Percentiles rank a stretch among this genome's conserved stretches.
Evolutionary conservation across 2,888 invertebrate species (phyloP).

Genomic region (Stenotaenia linearis): DNA sequence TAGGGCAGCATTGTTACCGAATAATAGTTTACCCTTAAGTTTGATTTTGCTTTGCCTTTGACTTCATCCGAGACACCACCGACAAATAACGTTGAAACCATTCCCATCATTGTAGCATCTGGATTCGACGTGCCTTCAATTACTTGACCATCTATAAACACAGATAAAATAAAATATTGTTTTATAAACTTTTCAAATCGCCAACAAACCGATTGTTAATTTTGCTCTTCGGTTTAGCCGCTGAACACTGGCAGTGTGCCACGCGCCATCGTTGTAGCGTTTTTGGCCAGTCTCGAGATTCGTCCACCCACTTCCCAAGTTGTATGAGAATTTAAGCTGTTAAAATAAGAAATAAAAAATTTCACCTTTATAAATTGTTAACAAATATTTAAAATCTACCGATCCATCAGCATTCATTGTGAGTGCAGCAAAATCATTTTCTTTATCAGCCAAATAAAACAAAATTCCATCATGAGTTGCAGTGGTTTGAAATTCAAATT

Average conservation of each 20-base stretch:
- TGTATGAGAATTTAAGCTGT: slow-evolving; percentile 46
- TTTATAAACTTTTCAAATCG: not conserved
- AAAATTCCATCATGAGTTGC: slow-evolving; percentile 66
- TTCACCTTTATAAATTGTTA: slow-evolving; percentile 2
- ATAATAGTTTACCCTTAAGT: slow-evolving; percentile 36
- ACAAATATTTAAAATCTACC: not conserved
- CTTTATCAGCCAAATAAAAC: slow-evolving; percentile 65
- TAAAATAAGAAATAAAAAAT: too few relatives aligned
- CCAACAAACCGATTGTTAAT: slow-evolving; percentile 54
- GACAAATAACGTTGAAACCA: slow-evolving; percentile 66
- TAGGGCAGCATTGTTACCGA: not conserved
- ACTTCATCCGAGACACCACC: slow-evolving; percentile 65
- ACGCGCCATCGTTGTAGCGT: slow-evolving; percentile 79
- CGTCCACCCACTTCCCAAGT: slow-evolving; percentile 62
- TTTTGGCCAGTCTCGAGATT: slow-evolving; percentile 53
- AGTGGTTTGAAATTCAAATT: slow-evolving; percentile 70
- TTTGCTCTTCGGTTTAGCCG: slow-evolving; percentile 62
- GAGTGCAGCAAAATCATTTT: slow-evolving; percentile 65
- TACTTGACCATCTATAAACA: slow-evolving; percentile 51
- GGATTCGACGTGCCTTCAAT: slow-evolving; percentile 47
- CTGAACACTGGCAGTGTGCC: slow-evolving; percentile 78
- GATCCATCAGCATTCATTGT: slow-evolving; percentile 55
- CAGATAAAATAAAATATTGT: not conserved
- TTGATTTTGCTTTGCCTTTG: slow-evolving; percentile 48
- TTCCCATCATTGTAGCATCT: slow-evolving; percentile 52